Base-by-base conservation (phyloP, 2,888 invertebrate species). In the Platycnemis pennipes region DNA sequence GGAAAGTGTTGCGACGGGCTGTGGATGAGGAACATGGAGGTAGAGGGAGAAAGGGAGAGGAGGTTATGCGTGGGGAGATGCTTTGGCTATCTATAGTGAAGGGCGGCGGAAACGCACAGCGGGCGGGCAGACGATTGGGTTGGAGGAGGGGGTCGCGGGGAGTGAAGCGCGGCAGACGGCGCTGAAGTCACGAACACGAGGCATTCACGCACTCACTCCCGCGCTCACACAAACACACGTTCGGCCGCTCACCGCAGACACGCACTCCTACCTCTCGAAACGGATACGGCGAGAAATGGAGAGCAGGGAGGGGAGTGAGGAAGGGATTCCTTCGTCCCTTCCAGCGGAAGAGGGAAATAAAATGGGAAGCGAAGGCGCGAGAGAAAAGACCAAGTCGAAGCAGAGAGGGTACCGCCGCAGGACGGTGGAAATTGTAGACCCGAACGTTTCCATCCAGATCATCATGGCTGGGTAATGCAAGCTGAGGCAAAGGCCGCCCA, bases 31-130 rank as follows among this genome's bases (percentile, higher is more conserved):
- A n/a, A n/a, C n/a, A n/a, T n/a, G n/a, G 49, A 49, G 49, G 11
- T 49, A 2, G 31, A 3, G 37, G 37, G 77, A n/a, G 26, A 11
- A 19, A 2, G 45, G 4, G n/a, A 5, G 16, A n/a, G 26, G 44
- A 45, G 49, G 31, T 3, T n/a, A n/a, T n/a, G n/a, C n/a, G n/a
- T n/a, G n/a, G n/a, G 2, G 63, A 11, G 44, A 77, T 77, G 77
- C 77, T 77, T 77, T 77, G 77, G 77, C 77, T 77, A 37, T 31
- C 77, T 77, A 37, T 37, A 77, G 77, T 77, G 77, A 77, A 77
- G 63, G 77, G 77, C 77, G 77, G 77, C 77, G 77, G 77, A 77
- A 77, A 77, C 77, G 77, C 77, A 37, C 77, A 77, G 77, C 77
- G 37, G 77, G 77, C 37, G 77, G 37, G 31, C 63, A n/a, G 63